Evolutionary conservation across 2,888 invertebrate genomes (phyloP).

Genomic region (Dermolepida albohirtum): DNA sequence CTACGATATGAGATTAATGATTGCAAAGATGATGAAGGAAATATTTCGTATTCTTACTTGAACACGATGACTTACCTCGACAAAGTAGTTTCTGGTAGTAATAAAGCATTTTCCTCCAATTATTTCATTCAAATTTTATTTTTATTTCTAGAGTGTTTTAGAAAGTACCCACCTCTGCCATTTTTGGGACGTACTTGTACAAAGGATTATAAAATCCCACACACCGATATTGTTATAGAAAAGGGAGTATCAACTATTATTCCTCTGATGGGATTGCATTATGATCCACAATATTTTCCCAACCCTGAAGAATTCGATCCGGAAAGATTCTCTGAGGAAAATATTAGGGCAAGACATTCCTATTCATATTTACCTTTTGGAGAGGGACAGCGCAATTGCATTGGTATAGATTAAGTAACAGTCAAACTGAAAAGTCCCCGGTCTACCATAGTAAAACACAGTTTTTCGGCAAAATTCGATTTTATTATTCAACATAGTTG

Average conservation of each 20-base stretch:
- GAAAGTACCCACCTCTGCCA: conserved; percentile 55
- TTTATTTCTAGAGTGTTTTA: conserved; percentile 53
- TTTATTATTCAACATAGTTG: too few relatives aligned
- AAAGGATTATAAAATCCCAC: conserved; percentile 53
- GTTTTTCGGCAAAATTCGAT: too few relatives aligned
- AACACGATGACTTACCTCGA: conserved; percentile 68
- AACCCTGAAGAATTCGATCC: conserved; percentile 25
- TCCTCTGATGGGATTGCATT: conserved; percentile 52
- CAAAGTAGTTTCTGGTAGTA: conserved; percentile 64
- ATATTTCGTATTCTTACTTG: conserved; percentile 65
- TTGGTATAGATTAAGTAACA: conserved; percentile 44
- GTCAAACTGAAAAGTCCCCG: too few relatives aligned
- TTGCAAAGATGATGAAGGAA: conserved; percentile 57
- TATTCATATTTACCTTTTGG: conserved; percentile 28
- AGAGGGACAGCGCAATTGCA: conserved; percentile 28
- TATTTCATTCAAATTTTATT: conserved; percentile 1
- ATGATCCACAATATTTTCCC: conserved; percentile 31
- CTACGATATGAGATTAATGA: conserved; percentile 63
- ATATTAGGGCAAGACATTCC: background rate
- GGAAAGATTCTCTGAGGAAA: conserved; percentile 30
- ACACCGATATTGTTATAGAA: conserved; percentile 50
- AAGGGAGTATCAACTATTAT: conserved; percentile 50
- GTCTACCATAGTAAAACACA: too few relatives aligned
- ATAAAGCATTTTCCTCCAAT: background rate
- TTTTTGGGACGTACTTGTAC: conserved; percentile 49